Evolutionary conservation across 2,888 invertebrate genomes (phyloP).

Genomic region (Lasioglossum leucozonium): DNA sequence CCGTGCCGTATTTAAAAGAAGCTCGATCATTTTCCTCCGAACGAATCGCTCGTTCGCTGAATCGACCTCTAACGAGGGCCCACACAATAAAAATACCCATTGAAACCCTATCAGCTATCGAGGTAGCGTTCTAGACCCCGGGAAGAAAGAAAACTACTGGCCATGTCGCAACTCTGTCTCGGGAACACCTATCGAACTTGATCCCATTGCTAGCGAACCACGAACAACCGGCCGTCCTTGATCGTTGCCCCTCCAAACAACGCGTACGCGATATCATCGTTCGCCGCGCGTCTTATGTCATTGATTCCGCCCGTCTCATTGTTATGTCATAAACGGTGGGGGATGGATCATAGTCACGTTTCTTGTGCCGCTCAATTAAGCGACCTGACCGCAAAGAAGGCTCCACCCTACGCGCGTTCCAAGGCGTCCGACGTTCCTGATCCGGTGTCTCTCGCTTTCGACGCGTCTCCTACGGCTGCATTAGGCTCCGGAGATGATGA

Average conservation of each 20-base stretch:
- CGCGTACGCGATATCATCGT: slow-evolving; percentile 51
- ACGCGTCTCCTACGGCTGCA: slow-evolving; percentile 40
- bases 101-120: not conserved
- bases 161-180: not conserved
- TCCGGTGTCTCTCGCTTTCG: slow-evolving; percentile 14
- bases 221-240: slow-evolving; percentile 50
- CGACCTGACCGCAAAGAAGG: slow-evolving; percentile 23
- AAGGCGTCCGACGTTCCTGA: slow-evolving; percentile 14
- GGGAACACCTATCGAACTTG: not conserved
- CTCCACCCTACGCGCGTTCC: not conserved
- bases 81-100: not conserved
- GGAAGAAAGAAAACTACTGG: not conserved
- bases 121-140: not conserved
- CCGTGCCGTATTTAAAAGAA: not conserved
- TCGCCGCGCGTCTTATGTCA: slow-evolving; percentile 56
- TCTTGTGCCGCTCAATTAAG: slow-evolving; percentile 50
- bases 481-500: slow-evolving; percentile 26
- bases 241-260: slow-evolving; percentile 34
- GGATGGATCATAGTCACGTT: slow-evolving; percentile 58
- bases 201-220: slow-evolving; percentile 2
- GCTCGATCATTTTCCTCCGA: not conserved
- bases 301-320: slow-evolving; percentile 57
- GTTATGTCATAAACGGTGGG: slow-evolving; percentile 58
- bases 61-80: not conserved
- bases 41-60: not conserved